Conservation (phyloP, 2,113 vertebrate genomes). For the Eleginops maclovinus region DNA sequence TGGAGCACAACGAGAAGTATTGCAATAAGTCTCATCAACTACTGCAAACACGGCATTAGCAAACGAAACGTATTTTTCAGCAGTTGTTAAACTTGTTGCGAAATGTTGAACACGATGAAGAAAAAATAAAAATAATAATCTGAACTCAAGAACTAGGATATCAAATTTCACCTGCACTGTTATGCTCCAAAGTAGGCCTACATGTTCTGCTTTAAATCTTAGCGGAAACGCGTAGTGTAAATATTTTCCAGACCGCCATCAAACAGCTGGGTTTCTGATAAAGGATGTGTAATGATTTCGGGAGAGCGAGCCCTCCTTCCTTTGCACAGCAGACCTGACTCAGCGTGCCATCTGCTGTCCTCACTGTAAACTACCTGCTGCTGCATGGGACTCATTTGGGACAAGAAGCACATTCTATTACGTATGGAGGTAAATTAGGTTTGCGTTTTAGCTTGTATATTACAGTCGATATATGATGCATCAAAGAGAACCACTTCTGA, state of each 20-base stretch:
- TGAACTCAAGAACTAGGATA: not conserved
- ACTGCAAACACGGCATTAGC: not conserved
- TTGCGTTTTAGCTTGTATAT: no score
- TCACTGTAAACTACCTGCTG: constrained; percentile 7
- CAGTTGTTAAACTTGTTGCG: not conserved
- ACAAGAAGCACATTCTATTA: no score
- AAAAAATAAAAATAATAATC: not conserved
- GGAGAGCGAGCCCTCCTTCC: constrained; percentile 18
- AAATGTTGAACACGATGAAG: not conserved
- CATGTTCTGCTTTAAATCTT: not conserved
- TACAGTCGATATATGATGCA: no score
- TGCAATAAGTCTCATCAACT: constrained; percentile 10
- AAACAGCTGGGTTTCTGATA: not conserved
- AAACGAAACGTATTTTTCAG: not conserved
- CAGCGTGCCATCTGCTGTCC: constrained; percentile 51
- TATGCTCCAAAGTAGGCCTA: not conserved
- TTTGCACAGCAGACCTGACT: not conserved
- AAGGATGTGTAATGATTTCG: constrained; percentile 8
- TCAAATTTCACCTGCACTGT: not conserved
- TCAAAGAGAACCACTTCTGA: no score
- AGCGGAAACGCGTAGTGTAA: not conserved
- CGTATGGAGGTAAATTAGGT: no score
- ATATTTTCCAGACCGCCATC: not conserved
- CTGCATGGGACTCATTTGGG: not conserved
- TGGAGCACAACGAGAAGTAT: not conserved